Evolutionary conservation across 2,888 invertebrate species (phyloP), one percentile per base, ranked within the genome.

Genomic region (Oscheius sp.): DNA sequence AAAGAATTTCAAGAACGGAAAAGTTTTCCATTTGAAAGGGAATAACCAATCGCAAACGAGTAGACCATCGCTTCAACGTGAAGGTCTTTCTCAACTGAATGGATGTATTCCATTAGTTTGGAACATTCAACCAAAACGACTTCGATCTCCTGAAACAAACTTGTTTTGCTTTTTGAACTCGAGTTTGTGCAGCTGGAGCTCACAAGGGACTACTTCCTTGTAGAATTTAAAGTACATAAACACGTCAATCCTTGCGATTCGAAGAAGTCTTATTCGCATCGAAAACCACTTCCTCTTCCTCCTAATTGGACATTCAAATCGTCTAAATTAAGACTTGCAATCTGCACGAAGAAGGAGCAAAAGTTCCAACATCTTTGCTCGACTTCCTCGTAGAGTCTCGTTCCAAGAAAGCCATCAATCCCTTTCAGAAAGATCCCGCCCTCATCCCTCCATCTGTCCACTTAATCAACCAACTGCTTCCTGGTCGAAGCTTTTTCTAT

Each of bases 71-170:
- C 74, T 55, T 80, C 80, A 15, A 78, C 74, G 67, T 73, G 72
- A 8, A 76, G 39, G 4, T 58, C 42, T 25, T 63, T 23, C 70
- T 75, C 73, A 3, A 71, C 63, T 27, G 31, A 23, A 10, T 34
- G 17, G 20, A 75, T 15, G 48, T 66, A 78, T 23, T 69, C 70
- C 25, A 79, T 34, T n/a, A 78, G 48, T 31, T 70, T 57, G 45
- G 71, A 70, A 52, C 63, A 64, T 42, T 80, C 80, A 1, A 81
- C 78, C 3, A 82, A 73, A 2, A 82, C 48, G 12, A 82, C 82
- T 27, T 82, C 81, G 66, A 82, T 82, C 4, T 73, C 57, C 73
- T 79, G 61, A 42, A 68, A 39, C 12, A 3, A 25, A 33, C 4
- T 20, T n/a, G 12, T 37, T 52, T 17, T 37, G 45, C n/a, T 27